A percentile compares a stretch with the other conserved stretches of the same genome.
These are phyloP conservation scores for Parelbella ahira DNA, from an alignment of 2,888 invertebrate genomes.

Conservation along the genomic window DNA sequence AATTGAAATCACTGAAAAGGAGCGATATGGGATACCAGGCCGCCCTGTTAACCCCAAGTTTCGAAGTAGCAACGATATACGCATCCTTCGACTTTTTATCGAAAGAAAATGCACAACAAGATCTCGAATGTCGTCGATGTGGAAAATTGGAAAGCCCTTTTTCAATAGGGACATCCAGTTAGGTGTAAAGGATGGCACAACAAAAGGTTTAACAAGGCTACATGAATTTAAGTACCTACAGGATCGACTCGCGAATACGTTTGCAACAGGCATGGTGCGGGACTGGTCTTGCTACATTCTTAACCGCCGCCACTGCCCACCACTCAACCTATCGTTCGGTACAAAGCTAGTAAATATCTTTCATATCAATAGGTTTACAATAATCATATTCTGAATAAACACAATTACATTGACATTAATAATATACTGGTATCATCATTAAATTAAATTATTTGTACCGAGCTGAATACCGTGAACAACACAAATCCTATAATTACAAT, in stretches of 20 bases:
- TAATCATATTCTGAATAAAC: too few relatives aligned
- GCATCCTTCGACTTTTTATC: constrained; percentile 8
- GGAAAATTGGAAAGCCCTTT: constrained; percentile 1
- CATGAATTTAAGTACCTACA: constrained; percentile 45
- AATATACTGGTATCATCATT: too few relatives aligned
- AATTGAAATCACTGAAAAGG: too few relatives aligned
- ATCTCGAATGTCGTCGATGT: not conserved
- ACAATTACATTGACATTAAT: too few relatives aligned
- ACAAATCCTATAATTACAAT: too few relatives aligned
- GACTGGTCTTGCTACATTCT: constrained; percentile 68
- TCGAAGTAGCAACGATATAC: constrained; percentile 2
- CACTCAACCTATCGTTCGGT: constrained; percentile 16
- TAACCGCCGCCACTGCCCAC: constrained; percentile 40
- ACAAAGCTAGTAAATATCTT: constrained; percentile 1
- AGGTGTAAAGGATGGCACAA: not conserved
- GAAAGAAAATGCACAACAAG: constrained; percentile 16
- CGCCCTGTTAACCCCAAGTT: constrained; percentile 10
- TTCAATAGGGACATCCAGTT: constrained; percentile 1
- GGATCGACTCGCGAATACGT: constrained; percentile 54
- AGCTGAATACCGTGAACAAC: too few relatives aligned
- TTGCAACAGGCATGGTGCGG: constrained; percentile 46
- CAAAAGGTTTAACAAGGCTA: constrained; percentile 6
- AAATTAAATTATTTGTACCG: too few relatives aligned
- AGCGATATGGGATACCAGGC: constrained; percentile 14
- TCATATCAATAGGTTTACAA: too few relatives aligned